Conservation (phyloP, 2,113 vertebrate genomes). For the Climacteris rufus region DNA sequence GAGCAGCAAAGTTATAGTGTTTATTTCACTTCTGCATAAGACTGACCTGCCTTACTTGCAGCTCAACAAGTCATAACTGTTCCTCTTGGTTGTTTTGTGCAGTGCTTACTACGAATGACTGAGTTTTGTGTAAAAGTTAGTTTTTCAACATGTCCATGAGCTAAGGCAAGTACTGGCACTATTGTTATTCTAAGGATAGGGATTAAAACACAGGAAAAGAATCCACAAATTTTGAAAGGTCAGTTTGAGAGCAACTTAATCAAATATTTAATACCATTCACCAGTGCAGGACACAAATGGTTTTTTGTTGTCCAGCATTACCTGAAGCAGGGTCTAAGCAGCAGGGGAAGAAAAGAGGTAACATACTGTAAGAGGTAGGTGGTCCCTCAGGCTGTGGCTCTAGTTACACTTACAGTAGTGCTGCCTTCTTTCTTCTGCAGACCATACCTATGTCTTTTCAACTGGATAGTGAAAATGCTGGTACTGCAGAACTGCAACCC, state of each 20-base stretch:
- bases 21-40: not conserved
- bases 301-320: not conserved
- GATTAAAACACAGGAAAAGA: not conserved
- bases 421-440: not conserved
- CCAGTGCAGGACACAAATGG: not conserved
- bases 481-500: not conserved
- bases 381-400: not conserved
- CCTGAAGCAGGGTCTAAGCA: not conserved
- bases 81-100: not conserved
- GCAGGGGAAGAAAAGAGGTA: not conserved
- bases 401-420: not conserved
- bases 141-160: not conserved
- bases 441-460: fast-evolving
- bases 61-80: not conserved
- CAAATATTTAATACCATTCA: not conserved
- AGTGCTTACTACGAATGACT: not conserved
- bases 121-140: not conserved
- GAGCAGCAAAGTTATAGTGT: not conserved
- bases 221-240: not conserved
- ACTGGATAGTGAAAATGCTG: not conserved
- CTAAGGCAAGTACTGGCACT: not conserved
- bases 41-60: not conserved
- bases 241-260: not conserved
- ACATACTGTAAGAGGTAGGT: not conserved
- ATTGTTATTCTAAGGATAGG: not conserved